Base-by-base conservation (phyloP, 2,797 vertebrate species). In the Myoxocephalus aenaeus region DNA sequence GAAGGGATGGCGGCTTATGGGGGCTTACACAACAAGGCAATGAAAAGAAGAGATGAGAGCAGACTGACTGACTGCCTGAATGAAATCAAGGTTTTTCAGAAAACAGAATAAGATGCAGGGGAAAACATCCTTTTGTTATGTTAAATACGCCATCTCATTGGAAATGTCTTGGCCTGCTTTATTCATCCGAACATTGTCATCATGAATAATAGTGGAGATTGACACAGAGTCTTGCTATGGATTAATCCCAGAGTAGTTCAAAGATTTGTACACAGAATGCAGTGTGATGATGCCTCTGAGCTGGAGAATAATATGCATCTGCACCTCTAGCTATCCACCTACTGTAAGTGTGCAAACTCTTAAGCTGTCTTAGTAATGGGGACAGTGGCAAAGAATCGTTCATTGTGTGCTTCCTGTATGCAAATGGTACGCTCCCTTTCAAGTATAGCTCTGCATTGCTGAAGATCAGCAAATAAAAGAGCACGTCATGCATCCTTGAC, bases 61-160 rank as follows among this genome's bases (percentile, higher is more conserved):
- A 65, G 86, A 72, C 81, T 83, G 87, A 88, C 80, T 74, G 78
- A 67, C 79, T 75, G 87, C 59, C 58, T 91, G 88, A 92, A 91
- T 87, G 76, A 91, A 92, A 90, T 90, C 79, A 80, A 83, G 85
- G 65, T 82, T 89, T 92, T 88, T 88, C 87, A 87, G 84, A 75
- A 83, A 89, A 77, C 89, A 81, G 84, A 92, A 79, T 84, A 87
- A 78, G 90, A 92, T 80, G 86, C 84, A 42, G 80, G 74, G 83
- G 71, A 92, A 93, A 92, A 90, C 92, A 91, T 78, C 80, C 90
- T 83, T 93, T 93, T 94, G 92, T 94, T 89, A 93, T 93, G 93
- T 92, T 91, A 93, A 94, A 90, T 86, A 86, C 14, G 32, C 73
- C 80, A 77, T 88, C 87, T 90, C 76, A 78, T 75, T 85, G 85